Evolutionary conservation across 2,113 vertebrate genomes (phyloP).

Genomic region (Melanerpes formicivorus): DNA sequence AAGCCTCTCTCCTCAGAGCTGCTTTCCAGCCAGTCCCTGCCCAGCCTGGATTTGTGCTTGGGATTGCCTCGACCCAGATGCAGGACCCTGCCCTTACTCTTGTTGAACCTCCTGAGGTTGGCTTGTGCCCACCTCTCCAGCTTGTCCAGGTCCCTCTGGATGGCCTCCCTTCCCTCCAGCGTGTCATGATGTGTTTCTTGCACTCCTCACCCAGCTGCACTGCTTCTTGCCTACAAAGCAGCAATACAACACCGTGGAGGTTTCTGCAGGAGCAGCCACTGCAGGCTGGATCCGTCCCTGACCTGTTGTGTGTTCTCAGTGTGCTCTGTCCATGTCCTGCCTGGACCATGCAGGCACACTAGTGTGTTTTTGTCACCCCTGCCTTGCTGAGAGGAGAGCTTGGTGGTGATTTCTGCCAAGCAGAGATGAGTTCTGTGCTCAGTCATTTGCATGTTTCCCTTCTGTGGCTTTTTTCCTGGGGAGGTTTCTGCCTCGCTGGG

Average conservation of each 20-base stretch:
- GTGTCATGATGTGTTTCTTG: neutral
- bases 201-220: neutral
- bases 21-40: too few species aligned
- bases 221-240: neutral
- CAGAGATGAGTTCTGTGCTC: fast-evolving
- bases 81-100: too few species aligned
- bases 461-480: neutral
- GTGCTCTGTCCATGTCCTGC: neutral
- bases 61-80: too few species aligned
- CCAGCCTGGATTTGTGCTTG: too few species aligned
- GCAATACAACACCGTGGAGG: neutral
- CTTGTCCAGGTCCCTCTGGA: too few species aligned
- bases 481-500: neutral
- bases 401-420: neutral
- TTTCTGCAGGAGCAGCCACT: fast-evolving
- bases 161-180: too few species aligned
- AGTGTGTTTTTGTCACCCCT: neutral
- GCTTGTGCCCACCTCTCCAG: too few species aligned
- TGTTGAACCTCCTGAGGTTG: too few species aligned
- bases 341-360: fast-evolving
- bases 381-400: neutral
- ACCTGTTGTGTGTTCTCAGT: neutral
- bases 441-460: fast-evolving
- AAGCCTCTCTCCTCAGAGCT: too few species aligned
- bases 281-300: fast-evolving